Evolutionary conservation across 2,113 vertebrate genomes (phyloP).

Genomic region (Benitochromis conjunctus): DNA sequence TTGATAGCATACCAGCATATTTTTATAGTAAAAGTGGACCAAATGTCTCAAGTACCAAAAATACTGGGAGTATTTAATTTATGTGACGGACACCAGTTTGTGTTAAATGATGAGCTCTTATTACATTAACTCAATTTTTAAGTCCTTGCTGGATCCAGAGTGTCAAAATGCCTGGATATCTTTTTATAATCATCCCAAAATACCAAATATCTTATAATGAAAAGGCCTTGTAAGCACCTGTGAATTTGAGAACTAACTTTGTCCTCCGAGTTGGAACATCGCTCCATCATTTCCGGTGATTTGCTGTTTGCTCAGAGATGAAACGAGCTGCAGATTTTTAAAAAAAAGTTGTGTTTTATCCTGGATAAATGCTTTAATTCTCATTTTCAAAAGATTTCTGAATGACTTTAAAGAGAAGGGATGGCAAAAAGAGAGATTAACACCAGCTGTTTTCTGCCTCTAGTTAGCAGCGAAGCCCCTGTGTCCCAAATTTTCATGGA

Average conservation of each 20-base stretch:
- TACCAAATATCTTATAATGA: background rate
- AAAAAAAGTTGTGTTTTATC: background rate
- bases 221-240: background rate
- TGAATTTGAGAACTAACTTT: background rate
- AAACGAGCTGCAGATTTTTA: background rate
- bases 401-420: background rate
- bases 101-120: background rate
- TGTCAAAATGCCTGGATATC: background rate
- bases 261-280: background rate
- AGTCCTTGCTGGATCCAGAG: background rate
- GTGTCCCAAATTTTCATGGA: conserved; percentile 37
- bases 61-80: background rate
- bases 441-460: conserved; percentile 55
- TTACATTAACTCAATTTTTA: background rate
- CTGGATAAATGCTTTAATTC: background rate
- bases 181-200: background rate
- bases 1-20: background rate
- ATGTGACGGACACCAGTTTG: background rate
- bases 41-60: background rate
- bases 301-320: background rate
- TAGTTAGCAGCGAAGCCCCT: conserved; percentile 36
- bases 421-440: conserved; percentile 4
- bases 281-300: background rate
- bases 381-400: background rate
- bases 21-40: background rate